These are phyloP conservation scores for Netelia virgata DNA, from an alignment of 2,888 invertebrate genomes.

Conservation along the genomic window DNA sequence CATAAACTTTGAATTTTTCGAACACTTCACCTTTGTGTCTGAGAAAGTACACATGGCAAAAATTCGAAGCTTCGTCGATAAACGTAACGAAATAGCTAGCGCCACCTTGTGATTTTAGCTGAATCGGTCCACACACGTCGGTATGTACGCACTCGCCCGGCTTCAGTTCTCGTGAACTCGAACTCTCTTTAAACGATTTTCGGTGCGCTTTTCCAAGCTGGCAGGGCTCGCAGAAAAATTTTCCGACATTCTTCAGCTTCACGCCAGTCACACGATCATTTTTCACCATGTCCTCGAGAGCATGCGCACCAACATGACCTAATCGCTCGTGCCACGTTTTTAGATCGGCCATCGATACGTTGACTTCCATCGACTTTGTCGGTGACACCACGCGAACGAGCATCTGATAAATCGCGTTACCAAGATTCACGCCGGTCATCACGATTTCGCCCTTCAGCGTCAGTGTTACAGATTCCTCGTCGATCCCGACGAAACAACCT, in stretches of 20 bases:
- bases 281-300: constrained; percentile 1
- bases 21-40: background rate
- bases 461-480: constrained; percentile 20
- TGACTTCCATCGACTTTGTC: constrained; percentile 49
- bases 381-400: constrained; percentile 55
- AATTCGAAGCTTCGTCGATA: constrained; percentile 4
- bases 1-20: constrained; percentile 11
- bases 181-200: background rate
- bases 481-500: constrained; percentile 25
- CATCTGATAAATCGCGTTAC: constrained; percentile 55
- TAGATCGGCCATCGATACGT: constrained; percentile 39
- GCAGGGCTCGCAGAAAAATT: constrained; percentile 8
- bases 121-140: constrained; percentile 1
- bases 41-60: background rate
- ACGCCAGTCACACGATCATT: background rate
- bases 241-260: background rate
- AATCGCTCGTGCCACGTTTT: background rate
- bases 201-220: background rate
- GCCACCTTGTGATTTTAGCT: background rate
- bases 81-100: background rate
- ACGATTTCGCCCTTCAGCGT: constrained; percentile 48
- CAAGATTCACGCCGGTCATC: constrained; percentile 49
- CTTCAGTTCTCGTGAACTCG: background rate
- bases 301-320: background rate
- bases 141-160: constrained; percentile 11